Base-by-base conservation (phyloP, 1,140 invertebrate genomes). In the Nebria ingens region DNA sequence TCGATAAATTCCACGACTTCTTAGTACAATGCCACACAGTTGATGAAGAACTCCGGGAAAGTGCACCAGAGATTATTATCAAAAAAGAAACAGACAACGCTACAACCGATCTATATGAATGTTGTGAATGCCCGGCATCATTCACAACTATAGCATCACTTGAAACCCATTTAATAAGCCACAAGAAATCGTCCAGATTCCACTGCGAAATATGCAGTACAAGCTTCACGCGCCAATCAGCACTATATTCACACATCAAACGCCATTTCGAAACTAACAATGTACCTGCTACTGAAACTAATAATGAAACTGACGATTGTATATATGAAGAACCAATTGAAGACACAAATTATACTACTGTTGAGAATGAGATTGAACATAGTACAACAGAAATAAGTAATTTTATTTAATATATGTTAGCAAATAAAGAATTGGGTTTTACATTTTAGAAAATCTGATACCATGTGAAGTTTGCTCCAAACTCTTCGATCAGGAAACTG, bases 341-440 rank as follows among this genome's bases (percentile, higher is more conserved):
- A 29, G 25, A 29, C 25, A 29, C 4, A 45, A 45, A 45, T 45
- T 9, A 45, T 12, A 17, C 17, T 17, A 17, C 3, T 52, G 22
- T 13, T 4, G 22, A 12, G 2, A 12, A 52, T 52, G 19, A 52
- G 19, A 52, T 22, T 21, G 23, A 52, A n/a, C 11, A 22, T 52
- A 52, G 19, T 50, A 20, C n/a, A n/a, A 50, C 19, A 50, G 45
- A 15, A 50, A 50, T 50, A 50, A 50, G n/a, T n/a, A n/a, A n/a
- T n/a, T n/a, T n/a, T n/a, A n/a, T n/a, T n/a, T n/a, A n/a, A n/a
- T n/a, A n/a, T n/a, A n/a, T n/a, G n/a, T n/a, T n/a, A n/a, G n/a
- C n/a, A n/a, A n/a, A n/a, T n/a, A n/a, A n/a, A n/a, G n/a, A 34
- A 34, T 34, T 34, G 25, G 25, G 6, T 34, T 34, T 34, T 34